Evolutionary conservation across 2,888 invertebrate species (phyloP), one percentile per base, ranked within the genome.

Genomic region (Sphaeridia pumilis): DNA sequence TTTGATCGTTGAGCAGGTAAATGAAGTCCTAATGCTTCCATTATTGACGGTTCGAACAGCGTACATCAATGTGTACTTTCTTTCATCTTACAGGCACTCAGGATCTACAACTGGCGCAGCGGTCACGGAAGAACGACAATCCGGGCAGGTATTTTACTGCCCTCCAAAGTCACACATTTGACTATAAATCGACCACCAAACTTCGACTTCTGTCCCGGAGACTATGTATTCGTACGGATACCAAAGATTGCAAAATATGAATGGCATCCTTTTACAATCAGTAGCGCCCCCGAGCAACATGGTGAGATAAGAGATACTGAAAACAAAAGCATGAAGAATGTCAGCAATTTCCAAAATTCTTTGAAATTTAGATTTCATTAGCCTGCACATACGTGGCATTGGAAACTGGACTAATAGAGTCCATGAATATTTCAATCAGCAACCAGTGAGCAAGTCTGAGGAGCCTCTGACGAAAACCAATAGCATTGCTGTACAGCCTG

Each of bases 211-310:
- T 83, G 83, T 67, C 88, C 94, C 0, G 94, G 94, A 0, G 94
- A 94, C 73, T 94, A 93, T 69, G 81, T 92, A 34, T 94, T 89
- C 68, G 84, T 93, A 0, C 88, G 90, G 67, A 84, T 95, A 49
- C 94, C 94, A 0, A 81, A 81, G 4, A 89, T 94, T 56, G 92
- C 94, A 1, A 80, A 81, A 53, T 88, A 88, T 67, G 94, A 95
- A 72, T 94, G 93, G 93, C 94, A 94, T 76, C 93, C 94, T 0
- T 93, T 95, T 67, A 94, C 94, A 1, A 85, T 94, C 61, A 93
- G 92, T 73, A 90, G 90, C 66, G 90, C 93, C 5, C 94, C 94
- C 0, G 93, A 94, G 70, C 84, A 89, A 69, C 84, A 86, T 75
- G 86, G 87, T 72, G 59, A 47, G 42, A 44, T n/a, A n/a, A 38